phyloP scores from a whole-genome alignment of 2,888 invertebrate species.

The Coleophora flavipennella region DNA sequence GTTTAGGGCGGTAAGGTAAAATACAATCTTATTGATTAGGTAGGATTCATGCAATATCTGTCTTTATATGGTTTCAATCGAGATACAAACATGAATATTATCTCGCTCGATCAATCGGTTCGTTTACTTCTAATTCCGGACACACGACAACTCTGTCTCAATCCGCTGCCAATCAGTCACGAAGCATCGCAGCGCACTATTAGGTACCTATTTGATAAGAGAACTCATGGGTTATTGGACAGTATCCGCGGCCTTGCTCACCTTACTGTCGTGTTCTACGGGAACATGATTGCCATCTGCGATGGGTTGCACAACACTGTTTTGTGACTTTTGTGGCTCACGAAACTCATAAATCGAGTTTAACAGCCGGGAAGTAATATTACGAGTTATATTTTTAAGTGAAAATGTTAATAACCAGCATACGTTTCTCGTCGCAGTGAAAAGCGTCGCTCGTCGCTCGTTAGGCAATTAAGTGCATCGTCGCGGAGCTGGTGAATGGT shows the following conservation, averaged over 20 bases:
- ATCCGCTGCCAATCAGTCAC: slow-evolving; percentile 26
- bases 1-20: too few species aligned
- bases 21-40: too few species aligned
- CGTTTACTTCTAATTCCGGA: slow-evolving; percentile 1
- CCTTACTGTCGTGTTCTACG: slow-evolving; percentile 10
- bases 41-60: too few species aligned
- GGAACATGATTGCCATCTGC: slow-evolving; percentile 14
- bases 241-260: slow-evolving; percentile 16
- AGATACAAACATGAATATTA: too few species aligned
- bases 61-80: too few species aligned
- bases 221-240: too few species aligned
- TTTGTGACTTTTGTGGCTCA: slow-evolving; percentile 10
- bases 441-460: too few species aligned
- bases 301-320: slow-evolving; percentile 9
- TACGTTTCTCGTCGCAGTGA: too few species aligned
- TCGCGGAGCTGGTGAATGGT: slow-evolving; percentile 9
- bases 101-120: slow-evolving; percentile 14
- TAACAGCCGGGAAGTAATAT: slow-evolving; percentile 1
- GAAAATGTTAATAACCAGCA: too few species aligned
- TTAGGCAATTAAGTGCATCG: not conserved
- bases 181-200: slow-evolving; percentile 16
- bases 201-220: slow-evolving; percentile 10
- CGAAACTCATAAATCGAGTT: slow-evolving; percentile 6
- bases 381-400: not conserved
- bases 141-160: slow-evolving; percentile 13